phyloP scores from a whole-genome alignment of 1,140 invertebrate genomes.

The Platyura marginata region DNA sequence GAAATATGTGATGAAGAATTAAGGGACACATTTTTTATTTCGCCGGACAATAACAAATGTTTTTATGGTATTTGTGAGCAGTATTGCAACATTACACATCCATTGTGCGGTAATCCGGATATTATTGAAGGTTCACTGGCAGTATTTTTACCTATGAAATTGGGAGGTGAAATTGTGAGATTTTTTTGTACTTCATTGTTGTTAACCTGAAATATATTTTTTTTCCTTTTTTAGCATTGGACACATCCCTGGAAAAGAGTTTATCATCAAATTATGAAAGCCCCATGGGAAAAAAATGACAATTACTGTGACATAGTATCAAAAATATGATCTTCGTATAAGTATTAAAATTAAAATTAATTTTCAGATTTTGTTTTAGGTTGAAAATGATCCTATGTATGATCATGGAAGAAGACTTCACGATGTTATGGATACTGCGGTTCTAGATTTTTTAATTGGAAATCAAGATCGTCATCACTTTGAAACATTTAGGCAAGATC shows the following conservation, averaged over 20 bases:
- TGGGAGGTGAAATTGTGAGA: background rate
- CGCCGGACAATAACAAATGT: background rate
- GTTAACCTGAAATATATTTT: background rate
- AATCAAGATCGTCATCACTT: background rate
- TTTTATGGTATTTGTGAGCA: background rate
- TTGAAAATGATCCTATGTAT: background rate
- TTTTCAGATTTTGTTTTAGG: background rate
- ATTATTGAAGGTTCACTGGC: too few relatives aligned
- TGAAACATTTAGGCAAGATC: background rate
- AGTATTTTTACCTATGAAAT: too few relatives aligned
- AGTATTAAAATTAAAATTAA: background rate
- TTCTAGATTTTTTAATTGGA: slow-evolving; percentile 1
- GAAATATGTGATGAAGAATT: too few relatives aligned
- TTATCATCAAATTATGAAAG: background rate
- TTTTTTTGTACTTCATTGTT: background rate
- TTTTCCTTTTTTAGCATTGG: background rate
- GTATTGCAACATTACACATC: background rate
- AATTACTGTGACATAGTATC: background rate
- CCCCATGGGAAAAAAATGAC: background rate
- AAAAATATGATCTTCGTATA: too few relatives aligned
- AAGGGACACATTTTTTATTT: background rate
- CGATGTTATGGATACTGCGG: background rate
- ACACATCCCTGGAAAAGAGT: background rate
- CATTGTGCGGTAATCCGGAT: background rate
- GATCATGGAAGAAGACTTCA: background rate